Percentiles rank a stretch among this genome's conserved stretches.
These are phyloP conservation scores for Tineola bisselliella DNA, from an alignment of 2,888 invertebrate genomes.

Conservation along the genomic window DNA sequence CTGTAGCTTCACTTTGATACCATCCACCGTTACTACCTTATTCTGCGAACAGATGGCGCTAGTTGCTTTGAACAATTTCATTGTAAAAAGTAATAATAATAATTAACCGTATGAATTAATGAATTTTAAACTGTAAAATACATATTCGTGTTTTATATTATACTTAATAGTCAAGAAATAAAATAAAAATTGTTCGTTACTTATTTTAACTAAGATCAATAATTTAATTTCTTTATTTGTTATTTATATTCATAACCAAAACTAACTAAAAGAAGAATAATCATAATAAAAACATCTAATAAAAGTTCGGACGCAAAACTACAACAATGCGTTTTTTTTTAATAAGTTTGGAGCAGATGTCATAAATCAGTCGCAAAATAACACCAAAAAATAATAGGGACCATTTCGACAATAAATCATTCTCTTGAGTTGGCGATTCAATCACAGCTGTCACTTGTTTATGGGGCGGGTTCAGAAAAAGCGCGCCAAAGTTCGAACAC, in stretches of 20 bases:
- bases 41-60: conserved; percentile 70
- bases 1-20: conserved; percentile 91
- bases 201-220: too few species aligned
- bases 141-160: too few species aligned
- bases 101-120: too few species aligned
- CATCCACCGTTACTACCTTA: conserved; percentile 84
- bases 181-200: too few species aligned
- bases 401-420: conserved; percentile 54
- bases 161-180: too few species aligned
- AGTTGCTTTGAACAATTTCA: background rate
- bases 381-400: conserved; percentile 29
- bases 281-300: background rate
- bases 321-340: background rate
- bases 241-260: too few species aligned
- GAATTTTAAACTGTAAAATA: too few species aligned
- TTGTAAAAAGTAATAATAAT: too few species aligned
- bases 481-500: conserved; percentile 60
- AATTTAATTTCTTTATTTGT: too few species aligned
- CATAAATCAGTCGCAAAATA: conserved; percentile 46
- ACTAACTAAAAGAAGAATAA: too few species aligned
- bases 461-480: conserved; percentile 51
- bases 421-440: conserved; percentile 48
- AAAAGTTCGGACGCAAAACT: background rate
- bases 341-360: conserved; percentile 22
- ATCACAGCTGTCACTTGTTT: conserved; percentile 46